Conservation (phyloP, 1,140 invertebrate genomes). For the Drosophila chauvacae region DNA sequence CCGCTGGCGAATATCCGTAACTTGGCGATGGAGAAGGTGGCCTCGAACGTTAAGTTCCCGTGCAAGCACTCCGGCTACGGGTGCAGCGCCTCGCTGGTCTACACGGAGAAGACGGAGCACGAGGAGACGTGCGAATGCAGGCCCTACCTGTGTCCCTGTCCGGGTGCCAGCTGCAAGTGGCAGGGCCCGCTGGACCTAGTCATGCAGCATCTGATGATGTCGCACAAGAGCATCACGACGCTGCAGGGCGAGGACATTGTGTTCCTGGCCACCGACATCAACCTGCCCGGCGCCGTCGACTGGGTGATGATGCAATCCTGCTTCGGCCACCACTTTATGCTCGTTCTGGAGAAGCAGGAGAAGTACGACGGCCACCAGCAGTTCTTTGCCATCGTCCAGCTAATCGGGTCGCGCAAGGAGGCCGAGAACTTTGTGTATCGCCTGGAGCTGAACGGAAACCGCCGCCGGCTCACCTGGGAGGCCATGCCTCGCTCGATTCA, state of each 20-base stretch:
- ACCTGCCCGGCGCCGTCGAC: conserved; percentile 99
- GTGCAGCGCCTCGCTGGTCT: conserved; percentile 95
- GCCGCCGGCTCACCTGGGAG: conserved; percentile 98
- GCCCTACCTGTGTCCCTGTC: conserved; percentile 98
- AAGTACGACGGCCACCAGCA: conserved; percentile 99
- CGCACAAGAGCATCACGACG: conserved; percentile 99
- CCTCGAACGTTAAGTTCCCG: conserved; percentile 98
- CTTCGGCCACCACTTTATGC: conserved; percentile 99
- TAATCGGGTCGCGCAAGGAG: conserved; percentile 99
- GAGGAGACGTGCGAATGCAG: conserved; percentile 99
- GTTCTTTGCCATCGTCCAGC: conserved; percentile 99
- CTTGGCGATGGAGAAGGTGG: conserved; percentile 99
- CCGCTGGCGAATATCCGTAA: conserved; percentile 98
- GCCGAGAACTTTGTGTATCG: conserved; percentile 99
- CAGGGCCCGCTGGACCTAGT: conserved; percentile 97
- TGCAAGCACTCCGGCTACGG: conserved; percentile 99
- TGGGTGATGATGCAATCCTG: conserved; percentile 99
- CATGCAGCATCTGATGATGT: conserved; percentile 98
- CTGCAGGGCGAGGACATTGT: conserved; percentile 99
- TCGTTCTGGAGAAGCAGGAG: conserved; percentile 99
- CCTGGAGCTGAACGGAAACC: conserved; percentile 97
- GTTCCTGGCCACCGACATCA: conserved; percentile 99
- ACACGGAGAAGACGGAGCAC: conserved; percentile 98
- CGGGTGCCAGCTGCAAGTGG: conserved; percentile 99
- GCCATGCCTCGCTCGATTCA: conserved; percentile 99